These are phyloP conservation scores for Pampus argenteus DNA, from an alignment of 2,797 vertebrate genomes.

Conservation along the genomic window DNA sequence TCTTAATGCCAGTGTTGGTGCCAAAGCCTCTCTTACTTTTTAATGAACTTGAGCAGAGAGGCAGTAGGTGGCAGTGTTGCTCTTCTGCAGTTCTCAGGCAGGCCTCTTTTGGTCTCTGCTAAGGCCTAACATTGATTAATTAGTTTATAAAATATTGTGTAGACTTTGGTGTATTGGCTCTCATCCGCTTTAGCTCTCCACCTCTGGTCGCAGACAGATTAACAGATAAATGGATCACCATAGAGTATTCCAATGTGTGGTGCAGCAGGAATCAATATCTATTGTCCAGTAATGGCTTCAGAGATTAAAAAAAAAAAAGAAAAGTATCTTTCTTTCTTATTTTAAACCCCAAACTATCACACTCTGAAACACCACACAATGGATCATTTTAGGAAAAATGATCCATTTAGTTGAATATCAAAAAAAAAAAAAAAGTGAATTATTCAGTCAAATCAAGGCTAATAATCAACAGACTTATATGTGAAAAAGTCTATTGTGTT, in stretches of 20 bases:
- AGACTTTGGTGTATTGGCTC: constrained; percentile 81
- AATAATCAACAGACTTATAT: constrained; percentile 35
- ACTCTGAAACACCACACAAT: constrained; percentile 7
- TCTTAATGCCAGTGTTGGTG: constrained; percentile 60
- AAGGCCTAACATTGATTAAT: constrained; percentile 75
- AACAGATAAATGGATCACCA: constrained; percentile 83
- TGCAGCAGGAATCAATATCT: constrained; percentile 78
- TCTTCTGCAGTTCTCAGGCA: constrained; percentile 58
- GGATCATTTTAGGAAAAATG: background rate
- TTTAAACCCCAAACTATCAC: constrained; percentile 23
- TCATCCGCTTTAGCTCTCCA: constrained; percentile 72
- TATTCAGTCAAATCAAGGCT: constrained; percentile 34
- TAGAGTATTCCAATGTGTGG: constrained; percentile 74
- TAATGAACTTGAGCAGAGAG: constrained; percentile 4
- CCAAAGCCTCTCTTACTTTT: constrained; percentile 53
- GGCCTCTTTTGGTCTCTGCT: constrained; percentile 39
- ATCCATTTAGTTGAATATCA: constrained; percentile 12
- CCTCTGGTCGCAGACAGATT: constrained; percentile 76
- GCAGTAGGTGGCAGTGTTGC: constrained; percentile 87
- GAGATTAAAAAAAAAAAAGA: constrained; percentile 67
- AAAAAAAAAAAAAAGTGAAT: constrained; percentile 15
- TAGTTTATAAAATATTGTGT: constrained; percentile 83
- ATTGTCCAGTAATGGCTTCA: constrained; percentile 76
- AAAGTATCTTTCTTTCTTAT: constrained; percentile 59
- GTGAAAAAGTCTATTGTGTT: constrained; percentile 40